Evolutionary conservation across 1,140 invertebrate genomes (phyloP).

Genomic region (Drosophila sp.): DNA sequence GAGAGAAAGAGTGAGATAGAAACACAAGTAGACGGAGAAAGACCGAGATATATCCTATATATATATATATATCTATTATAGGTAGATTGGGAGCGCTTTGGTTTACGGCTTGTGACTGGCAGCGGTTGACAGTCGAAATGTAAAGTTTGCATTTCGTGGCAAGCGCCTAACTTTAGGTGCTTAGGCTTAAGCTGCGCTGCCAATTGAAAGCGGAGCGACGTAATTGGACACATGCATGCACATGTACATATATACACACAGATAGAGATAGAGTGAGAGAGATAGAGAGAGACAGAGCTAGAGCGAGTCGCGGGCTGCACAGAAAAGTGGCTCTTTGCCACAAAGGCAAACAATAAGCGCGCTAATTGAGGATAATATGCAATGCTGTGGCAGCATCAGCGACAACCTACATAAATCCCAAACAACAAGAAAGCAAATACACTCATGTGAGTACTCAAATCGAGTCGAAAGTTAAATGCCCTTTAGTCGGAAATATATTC

Average conservation of each 20-base stretch:
- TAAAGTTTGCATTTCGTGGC: constrained; percentile 74
- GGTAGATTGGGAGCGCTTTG: constrained; percentile 28
- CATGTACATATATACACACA: constrained; percentile 2
- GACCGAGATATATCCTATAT: too few relatives aligned
- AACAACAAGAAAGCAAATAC: constrained; percentile 30
- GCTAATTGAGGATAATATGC: constrained; percentile 78
- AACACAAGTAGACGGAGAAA: not conserved
- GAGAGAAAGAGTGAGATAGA: not conserved
- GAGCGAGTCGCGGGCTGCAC: not conserved
- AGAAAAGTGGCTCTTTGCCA: constrained; percentile 31
- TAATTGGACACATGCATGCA: constrained; percentile 33
- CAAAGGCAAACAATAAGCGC: constrained; percentile 70
- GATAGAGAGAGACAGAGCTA: not conserved
- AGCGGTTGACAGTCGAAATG: constrained; percentile 57
- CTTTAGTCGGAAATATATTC: too few relatives aligned
- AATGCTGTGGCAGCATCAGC: constrained; percentile 22
- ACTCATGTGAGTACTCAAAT: too few relatives aligned
- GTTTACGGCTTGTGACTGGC: constrained; percentile 54
- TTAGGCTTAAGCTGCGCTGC: constrained; percentile 69
- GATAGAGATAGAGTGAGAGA: not conserved
- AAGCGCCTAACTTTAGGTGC: constrained; percentile 75
- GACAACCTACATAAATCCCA: constrained; percentile 25
- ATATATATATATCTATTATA: too few relatives aligned
- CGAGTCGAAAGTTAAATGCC: constrained; percentile 8
- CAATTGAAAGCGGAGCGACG: constrained; percentile 47